Evolutionary conservation across 92 coral and sea anemone species (phyloP), one percentile per base, ranked within the genome.

Genomic region (Meandrina meandrites): DNA sequence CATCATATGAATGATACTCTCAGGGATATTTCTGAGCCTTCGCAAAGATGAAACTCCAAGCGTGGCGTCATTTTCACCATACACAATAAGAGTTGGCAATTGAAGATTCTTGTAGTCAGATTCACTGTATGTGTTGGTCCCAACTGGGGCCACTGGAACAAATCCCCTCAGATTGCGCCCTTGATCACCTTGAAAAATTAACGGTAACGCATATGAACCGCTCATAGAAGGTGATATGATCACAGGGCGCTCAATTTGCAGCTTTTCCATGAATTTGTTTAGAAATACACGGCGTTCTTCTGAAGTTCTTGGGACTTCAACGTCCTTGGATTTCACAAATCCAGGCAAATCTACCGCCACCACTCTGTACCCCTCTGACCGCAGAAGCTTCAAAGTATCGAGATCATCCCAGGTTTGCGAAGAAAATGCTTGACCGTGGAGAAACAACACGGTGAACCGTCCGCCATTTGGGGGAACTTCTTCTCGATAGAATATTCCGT

Each of bases 221-320:
- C 98, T 94, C 98, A 91, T 91, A 0, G 98, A 96, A 0, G 98
- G 98, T 18, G 87, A 94, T 10, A 96, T 94, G 8, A 96, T 75
- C 18, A 96, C 95, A 0, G 92, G 93, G 0, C 93, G 87, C 22
- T 62, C 47, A 16, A 90, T 85, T 27, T 89, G 71, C 35, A 91
- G 88, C 84, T 89, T 87, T 15, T 73, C 81, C 54, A 94, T 58
- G 21, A 96, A 67, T 17, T 72, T 80, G 37, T 75, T 86, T 42
- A 96, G 87, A 76, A 94, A 89, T 42, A 83, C 76, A 8, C 89
- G 90, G 75, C 93, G 90, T 48, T 90, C 90, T 31, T 90, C 48
- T 1, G 96, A 77, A 31, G 90, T 87, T 58, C 48, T 81, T n/a
- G 91, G 91, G 5, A 81, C 32, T 60, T 75, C 72, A 22, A 27